Evolutionary conservation across 2,797 vertebrate species (phyloP).

Genomic region (Acrossocheilus wenchowensis): DNA sequence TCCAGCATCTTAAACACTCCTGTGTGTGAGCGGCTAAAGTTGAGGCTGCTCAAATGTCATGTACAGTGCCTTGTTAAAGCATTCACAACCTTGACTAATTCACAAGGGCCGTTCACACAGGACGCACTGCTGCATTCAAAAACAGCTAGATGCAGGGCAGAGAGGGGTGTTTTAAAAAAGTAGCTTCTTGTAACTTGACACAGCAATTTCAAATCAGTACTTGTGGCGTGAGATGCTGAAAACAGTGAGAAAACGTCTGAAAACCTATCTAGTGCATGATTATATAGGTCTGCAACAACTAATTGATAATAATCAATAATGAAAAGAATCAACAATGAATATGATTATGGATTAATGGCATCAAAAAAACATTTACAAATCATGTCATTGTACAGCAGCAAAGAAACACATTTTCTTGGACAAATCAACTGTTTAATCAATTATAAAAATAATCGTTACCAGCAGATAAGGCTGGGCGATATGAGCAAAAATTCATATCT

Average conservation of each 20-base stretch:
- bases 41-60: conserved; percentile 18
- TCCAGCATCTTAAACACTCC: conserved; percentile 43
- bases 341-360: neutral
- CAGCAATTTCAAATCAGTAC: neutral
- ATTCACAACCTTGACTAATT: conserved; percentile 34
- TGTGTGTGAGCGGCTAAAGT: conserved; percentile 13
- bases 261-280: neutral
- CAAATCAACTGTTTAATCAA: neutral
- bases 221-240: neutral
- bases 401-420: neutral
- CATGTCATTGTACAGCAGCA: neutral
- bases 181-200: neutral
- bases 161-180: neutral
- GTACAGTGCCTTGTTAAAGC: conserved; percentile 26
- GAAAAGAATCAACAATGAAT: neutral
- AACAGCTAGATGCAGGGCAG: conserved; percentile 8
- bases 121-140: neutral
- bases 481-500: too few species aligned
- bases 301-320: neutral
- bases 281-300: neutral
- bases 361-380: neutral
- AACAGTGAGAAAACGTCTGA: neutral
- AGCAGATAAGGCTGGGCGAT: too few species aligned
- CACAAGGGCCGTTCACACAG: neutral
- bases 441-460: too few species aligned